These are phyloP conservation scores for Rallus limicola DNA, from an alignment of 2,113 vertebrate genomes.

Conservation along the genomic window DNA sequence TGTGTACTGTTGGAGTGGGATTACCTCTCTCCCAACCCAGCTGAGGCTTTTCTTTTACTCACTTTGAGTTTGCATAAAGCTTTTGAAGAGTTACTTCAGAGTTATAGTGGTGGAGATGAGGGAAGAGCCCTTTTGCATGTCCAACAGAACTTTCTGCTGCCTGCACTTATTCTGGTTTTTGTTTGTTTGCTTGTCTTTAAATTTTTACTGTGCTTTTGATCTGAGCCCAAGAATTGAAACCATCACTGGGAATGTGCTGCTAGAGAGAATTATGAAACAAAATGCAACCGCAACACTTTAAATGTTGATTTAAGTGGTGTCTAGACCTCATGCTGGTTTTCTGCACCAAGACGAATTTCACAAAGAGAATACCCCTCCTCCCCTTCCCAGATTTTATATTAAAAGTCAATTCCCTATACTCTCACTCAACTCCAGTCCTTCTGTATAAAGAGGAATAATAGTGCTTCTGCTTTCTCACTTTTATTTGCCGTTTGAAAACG, in stretches of 20 bases:
- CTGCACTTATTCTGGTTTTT: neutral
- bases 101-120: fast-evolving
- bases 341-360: slow-evolving; percentile 18
- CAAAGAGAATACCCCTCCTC: neutral
- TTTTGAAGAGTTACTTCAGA: neutral
- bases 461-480: slow-evolving; percentile 1
- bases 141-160: slow-evolving; percentile 4
- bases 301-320: slow-evolving; percentile 53
- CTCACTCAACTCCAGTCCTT: neutral
- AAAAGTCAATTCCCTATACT: neutral
- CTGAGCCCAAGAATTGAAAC: slow-evolving; percentile 40
- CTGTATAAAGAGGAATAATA: neutral
- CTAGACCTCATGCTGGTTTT: slow-evolving; percentile 51
- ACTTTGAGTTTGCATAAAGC: neutral
- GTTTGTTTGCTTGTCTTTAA: slow-evolving; percentile 51
- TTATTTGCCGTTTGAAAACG: neutral
- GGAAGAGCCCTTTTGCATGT: neutral
- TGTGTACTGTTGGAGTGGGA: neutral
- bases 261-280: slow-evolving; percentile 33
- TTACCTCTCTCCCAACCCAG: neutral
- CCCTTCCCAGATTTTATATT: neutral
- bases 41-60: neutral
- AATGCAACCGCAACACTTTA: slow-evolving; percentile 52
- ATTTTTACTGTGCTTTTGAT: slow-evolving; percentile 54
- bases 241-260: slow-evolving; percentile 25